These are phyloP conservation scores for Drosophila micromelanica DNA, from an alignment of 1,140 invertebrate species.

Conservation along the genomic window DNA sequence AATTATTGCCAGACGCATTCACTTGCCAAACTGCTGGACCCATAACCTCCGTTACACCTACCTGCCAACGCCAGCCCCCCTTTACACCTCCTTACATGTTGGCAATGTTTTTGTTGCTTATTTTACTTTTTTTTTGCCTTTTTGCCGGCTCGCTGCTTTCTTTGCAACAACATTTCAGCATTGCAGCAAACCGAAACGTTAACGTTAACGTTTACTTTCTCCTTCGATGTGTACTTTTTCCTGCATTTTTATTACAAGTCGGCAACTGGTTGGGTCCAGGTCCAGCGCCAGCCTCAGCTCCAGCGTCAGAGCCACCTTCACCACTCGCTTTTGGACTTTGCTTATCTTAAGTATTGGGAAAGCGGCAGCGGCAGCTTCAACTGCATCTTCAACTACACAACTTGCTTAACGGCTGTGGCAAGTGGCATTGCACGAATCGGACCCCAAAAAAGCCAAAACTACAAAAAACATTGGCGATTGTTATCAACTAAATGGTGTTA, in stretches of 20 bases:
- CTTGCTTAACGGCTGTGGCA: conserved; percentile 51
- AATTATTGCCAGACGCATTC: conserved; percentile 32
- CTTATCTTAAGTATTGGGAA: conserved; percentile 71
- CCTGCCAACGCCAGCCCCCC: conserved; percentile 2
- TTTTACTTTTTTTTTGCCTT: conserved; percentile 13
- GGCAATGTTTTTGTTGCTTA: conserved; percentile 13
- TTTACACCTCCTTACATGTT: neutral
- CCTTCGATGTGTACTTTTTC: conserved; percentile 81
- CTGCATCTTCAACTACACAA: conserved; percentile 24
- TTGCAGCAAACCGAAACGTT: conserved; percentile 58
- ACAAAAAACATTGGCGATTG: conserved; percentile 55
- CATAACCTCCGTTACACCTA: conserved; percentile 14
- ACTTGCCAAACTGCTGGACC: conserved; percentile 27
- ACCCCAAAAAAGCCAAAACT: conserved; percentile 28
- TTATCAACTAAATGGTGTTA: conserved; percentile 82
- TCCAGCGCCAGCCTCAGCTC: conserved; percentile 64
- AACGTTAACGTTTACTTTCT: conserved; percentile 75
- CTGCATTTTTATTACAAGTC: conserved; percentile 65
- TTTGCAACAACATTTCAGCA: conserved; percentile 76
- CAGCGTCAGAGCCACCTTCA: conserved; percentile 56
- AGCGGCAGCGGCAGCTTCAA: conserved; percentile 36
- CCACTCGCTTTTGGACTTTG: conserved; percentile 72
- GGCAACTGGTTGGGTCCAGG: conserved; percentile 73
- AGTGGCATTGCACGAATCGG: conserved; percentile 69
- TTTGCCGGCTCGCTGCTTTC: conserved; percentile 67